Conservation (phyloP, 2,888 invertebrate species). For the Sminthurinus aureus region DNA sequence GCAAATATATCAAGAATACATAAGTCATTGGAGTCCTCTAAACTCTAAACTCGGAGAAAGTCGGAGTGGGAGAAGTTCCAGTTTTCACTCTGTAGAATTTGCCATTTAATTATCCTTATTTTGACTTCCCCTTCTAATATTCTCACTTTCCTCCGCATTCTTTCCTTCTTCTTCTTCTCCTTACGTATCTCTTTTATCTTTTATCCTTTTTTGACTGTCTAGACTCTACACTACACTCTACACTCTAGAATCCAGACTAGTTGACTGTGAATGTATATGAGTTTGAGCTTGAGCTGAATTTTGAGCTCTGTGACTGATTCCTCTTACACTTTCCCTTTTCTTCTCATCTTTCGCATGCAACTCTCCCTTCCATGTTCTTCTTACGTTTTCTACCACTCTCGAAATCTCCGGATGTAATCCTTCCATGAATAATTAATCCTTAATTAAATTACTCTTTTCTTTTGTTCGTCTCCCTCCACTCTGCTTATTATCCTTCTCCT, state of each 20-base stretch:
- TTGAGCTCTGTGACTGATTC: no score
- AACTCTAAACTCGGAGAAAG: neutral
- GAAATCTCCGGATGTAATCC: constrained; percentile 33
- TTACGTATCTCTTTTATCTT: neutral
- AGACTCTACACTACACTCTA: no score
- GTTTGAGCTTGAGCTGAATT: neutral
- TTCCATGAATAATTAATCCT: constrained; percentile 37
- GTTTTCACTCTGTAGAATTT: neutral
- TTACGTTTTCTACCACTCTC: neutral
- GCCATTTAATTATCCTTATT: constrained; percentile 27
- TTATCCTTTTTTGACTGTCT: neutral
- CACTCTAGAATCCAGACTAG: no score
- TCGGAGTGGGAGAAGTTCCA: neutral
- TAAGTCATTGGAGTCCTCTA: neutral
- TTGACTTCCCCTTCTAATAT: constrained; percentile 20
- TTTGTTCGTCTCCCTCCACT: constrained; percentile 5
- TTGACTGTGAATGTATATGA: neutral
- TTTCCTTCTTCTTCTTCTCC: neutral
- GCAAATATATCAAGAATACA: neutral
- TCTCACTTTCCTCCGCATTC: constrained; percentile 13
- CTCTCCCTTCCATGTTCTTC: neutral
- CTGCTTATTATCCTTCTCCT: neutral
- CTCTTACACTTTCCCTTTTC: neutral
- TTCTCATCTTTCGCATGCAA: neutral
- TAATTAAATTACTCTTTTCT: constrained; percentile 37